Conservation (phyloP, 2,797 vertebrate genomes). For the Mus spretus region DNA sequence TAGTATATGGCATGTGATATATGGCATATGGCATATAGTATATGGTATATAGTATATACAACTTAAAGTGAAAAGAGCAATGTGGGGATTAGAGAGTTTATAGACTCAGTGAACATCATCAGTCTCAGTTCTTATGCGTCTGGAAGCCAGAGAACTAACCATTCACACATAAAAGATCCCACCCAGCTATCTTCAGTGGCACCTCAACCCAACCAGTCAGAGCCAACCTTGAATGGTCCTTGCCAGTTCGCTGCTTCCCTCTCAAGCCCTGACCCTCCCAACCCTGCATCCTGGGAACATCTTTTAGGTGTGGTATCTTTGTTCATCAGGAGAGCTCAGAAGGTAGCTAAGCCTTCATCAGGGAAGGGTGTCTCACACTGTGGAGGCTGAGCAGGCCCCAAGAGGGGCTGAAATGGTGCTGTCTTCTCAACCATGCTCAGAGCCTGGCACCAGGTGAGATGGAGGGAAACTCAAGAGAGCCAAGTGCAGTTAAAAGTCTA, state of each 20-base stretch:
- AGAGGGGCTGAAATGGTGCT: neutral
- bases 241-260: neutral
- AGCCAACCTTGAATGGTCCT: neutral
- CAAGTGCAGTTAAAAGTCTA: conserved; percentile 4
- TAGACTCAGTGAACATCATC: neutral
- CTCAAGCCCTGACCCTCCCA: neutral
- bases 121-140: neutral
- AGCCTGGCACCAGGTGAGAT: neutral
- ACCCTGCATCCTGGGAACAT: neutral
- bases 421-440: accelerated
- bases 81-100: neutral
- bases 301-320: neutral
- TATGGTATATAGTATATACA: neutral
- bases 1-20: no score
- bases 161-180: neutral
- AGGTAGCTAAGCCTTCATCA: neutral
- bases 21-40: neutral
- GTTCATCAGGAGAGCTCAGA: neutral
- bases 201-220: neutral
- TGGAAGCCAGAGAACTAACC: neutral
- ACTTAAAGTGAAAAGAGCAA: neutral
- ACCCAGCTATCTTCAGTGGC: neutral
- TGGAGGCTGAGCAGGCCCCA: neutral
- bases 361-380: neutral
- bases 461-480: neutral